Evolutionary conservation across 1,140 invertebrate genomes (phyloP).

Genomic region (Achatina immaculata): DNA sequence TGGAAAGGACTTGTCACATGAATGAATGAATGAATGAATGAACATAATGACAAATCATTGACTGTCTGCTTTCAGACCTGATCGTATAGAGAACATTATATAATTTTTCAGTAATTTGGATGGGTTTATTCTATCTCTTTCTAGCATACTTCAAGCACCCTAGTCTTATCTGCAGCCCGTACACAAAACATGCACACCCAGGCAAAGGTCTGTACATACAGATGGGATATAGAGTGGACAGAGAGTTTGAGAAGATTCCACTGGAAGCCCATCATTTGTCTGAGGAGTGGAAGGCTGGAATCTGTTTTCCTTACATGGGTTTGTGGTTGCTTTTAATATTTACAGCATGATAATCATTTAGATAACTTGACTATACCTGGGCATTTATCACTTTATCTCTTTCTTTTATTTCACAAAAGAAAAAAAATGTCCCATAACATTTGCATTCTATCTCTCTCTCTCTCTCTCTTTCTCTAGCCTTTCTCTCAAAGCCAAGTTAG

Average conservation of each 20-base stretch:
- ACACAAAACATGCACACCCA: constrained; percentile 48
- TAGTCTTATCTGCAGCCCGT: constrained; percentile 58
- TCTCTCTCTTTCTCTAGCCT: no score
- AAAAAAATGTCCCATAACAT: no score
- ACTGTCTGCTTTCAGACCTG: no score
- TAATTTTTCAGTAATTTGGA: no score
- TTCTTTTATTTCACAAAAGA: constrained; percentile 7
- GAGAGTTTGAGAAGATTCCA: constrained; percentile 54
- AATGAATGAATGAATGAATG: no score
- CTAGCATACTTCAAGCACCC: constrained; percentile 67
- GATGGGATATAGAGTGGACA: constrained; percentile 54
- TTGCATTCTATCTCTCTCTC: no score
- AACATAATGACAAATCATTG: no score
- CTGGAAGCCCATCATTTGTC: constrained; percentile 51
- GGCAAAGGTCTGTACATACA: constrained; percentile 64
- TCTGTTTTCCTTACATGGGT: constrained; percentile 64
- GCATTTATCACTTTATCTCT: not conserved
- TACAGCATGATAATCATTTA: no score
- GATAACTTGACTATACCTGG: no score
- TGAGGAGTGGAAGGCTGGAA: constrained; percentile 54
- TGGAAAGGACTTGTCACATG: no score
- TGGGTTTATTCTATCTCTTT: constrained; percentile 38
- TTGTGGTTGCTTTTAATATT: constrained; percentile 40
- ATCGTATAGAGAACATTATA: no score
- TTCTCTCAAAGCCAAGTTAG: no score